These are phyloP conservation scores for Acanthaster planci DNA, from an alignment of 35 echinoderm and acorn worm genomes.

Conservation along the genomic window DNA sequence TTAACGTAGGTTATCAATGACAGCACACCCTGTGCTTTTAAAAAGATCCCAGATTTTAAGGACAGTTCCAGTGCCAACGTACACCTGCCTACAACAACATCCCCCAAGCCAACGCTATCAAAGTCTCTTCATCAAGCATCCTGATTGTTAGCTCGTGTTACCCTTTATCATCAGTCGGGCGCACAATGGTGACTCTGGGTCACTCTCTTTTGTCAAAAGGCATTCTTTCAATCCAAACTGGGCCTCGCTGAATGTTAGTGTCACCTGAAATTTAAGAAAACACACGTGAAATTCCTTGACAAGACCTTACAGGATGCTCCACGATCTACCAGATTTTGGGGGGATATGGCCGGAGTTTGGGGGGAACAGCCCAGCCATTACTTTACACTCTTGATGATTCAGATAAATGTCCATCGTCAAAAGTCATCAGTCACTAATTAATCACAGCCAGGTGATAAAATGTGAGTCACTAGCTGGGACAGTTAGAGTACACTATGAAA, in stretches of 20 bases:
- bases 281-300: background rate
- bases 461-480: too few relatives aligned
- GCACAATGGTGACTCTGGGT: constrained; percentile 55
- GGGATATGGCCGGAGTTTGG: background rate
- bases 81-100: too few relatives aligned
- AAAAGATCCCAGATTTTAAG: background rate
- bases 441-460: too few relatives aligned
- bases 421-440: background rate
- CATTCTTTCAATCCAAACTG: constrained; percentile 42
- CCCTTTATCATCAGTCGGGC: constrained; percentile 53
- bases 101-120: too few relatives aligned
- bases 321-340: background rate
- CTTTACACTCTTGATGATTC: background rate
- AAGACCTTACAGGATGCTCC: background rate
- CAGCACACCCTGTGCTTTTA: background rate
- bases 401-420: background rate
- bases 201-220: background rate
- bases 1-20: background rate
- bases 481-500: too few relatives aligned
- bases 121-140: background rate
- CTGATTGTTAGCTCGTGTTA: too few relatives aligned
- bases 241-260: constrained; percentile 54
- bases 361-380: background rate
- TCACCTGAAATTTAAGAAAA: background rate
- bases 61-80: background rate